phyloP scores from a whole-genome alignment of 1,140 invertebrate species.

The Heliconius hermathena region DNA sequence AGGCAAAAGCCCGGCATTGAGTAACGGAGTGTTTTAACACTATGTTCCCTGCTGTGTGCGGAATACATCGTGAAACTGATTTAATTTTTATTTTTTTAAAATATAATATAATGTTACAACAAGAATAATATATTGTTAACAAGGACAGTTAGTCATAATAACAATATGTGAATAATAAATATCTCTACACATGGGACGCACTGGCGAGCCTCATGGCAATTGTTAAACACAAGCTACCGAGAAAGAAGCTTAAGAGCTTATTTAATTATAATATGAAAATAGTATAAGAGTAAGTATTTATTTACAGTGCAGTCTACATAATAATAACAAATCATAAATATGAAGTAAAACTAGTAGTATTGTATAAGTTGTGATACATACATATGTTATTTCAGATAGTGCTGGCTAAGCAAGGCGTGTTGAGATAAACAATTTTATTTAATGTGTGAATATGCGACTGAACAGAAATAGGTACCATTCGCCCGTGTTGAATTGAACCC shows the following conservation, averaged over 20 bases:
- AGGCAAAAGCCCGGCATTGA: too few relatives aligned
- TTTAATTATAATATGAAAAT: conserved; percentile 10
- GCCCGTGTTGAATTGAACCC: too few relatives aligned
- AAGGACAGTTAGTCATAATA: conserved; percentile 9
- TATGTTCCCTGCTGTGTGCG: too few relatives aligned
- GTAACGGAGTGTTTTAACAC: too few relatives aligned
- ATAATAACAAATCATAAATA: background rate
- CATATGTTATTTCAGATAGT: background rate
- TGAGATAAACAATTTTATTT: background rate
- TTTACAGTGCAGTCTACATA: background rate
- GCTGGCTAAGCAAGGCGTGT: background rate
- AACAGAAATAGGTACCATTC: too few relatives aligned
- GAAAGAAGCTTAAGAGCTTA: conserved; percentile 12
- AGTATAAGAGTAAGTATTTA: background rate
- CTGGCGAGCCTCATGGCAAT: conserved; percentile 8
- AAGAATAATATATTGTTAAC: background rate
- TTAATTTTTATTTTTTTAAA: too few relatives aligned
- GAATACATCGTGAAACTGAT: too few relatives aligned
- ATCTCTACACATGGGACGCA: conserved; percentile 12
- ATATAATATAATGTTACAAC: background rate
- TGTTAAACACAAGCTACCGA: background rate
- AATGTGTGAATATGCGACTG: background rate
- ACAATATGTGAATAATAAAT: conserved; percentile 13
- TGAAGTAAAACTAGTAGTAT: background rate
- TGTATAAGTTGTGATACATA: background rate